phyloP scores from a whole-genome alignment of 2,888 invertebrate genomes.

The Himalopsyche japonica region DNA sequence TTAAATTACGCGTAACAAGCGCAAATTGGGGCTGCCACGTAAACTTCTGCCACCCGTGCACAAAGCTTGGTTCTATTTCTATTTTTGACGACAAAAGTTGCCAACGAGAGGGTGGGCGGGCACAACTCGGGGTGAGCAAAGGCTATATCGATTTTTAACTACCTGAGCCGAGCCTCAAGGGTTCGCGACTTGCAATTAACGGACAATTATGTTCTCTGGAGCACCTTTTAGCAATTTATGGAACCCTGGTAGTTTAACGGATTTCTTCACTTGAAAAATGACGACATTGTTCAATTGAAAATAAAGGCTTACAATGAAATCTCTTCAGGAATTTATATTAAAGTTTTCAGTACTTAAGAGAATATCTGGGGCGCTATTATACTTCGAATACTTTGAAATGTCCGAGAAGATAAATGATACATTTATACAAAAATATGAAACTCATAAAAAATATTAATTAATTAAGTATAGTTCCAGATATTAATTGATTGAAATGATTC shows the following conservation, averaged over 20 bases:
- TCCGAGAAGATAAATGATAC: too few relatives aligned
- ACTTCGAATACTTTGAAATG: too few relatives aligned
- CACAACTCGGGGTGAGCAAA: background rate
- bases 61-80: background rate
- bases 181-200: conserved; percentile 12
- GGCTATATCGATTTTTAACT: background rate
- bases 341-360: background rate
- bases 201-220: background rate
- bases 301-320: background rate
- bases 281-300: background rate
- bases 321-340: background rate
- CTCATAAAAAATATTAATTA: too few relatives aligned
- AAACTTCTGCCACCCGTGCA: background rate
- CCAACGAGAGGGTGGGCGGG: background rate
- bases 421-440: too few relatives aligned
- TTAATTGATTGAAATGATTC: too few relatives aligned
- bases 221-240: background rate
- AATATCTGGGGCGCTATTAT: background rate
- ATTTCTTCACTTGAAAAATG: background rate
- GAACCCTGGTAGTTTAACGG: background rate
- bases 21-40: background rate
- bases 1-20: background rate
- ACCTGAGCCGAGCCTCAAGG: background rate
- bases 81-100: conserved; percentile 4
- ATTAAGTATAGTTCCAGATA: too few relatives aligned